Conservation (phyloP, 2,113 vertebrate species). For the Callospermophilus lateralis region DNA sequence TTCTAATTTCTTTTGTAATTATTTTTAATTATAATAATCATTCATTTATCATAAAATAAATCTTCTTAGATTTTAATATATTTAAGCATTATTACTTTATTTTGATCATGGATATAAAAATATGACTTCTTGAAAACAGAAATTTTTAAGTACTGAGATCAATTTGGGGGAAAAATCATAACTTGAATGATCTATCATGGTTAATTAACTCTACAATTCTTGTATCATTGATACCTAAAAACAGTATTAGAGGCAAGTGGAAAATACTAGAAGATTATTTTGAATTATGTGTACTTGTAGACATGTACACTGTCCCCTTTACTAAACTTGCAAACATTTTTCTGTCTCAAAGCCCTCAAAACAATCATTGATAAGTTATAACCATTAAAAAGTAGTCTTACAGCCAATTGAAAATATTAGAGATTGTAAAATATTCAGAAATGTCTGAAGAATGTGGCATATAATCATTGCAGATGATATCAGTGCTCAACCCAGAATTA, state of each 20-base stretch:
- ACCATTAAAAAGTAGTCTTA: neutral
- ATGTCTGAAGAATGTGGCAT: neutral
- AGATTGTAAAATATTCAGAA: neutral
- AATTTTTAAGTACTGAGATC: neutral
- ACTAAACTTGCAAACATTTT: neutral
- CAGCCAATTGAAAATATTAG: neutral
- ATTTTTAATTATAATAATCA: neutral
- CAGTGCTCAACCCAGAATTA: neutral
- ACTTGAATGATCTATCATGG: neutral
- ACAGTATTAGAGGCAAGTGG: neutral
- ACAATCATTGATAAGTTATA: neutral
- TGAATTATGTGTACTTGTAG: neutral
- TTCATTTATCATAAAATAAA: neutral
- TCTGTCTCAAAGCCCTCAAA: neutral
- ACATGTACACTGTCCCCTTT: neutral
- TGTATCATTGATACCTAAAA: neutral
- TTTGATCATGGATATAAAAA: neutral
- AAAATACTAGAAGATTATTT: neutral
- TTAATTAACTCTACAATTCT: neutral
- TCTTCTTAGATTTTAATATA: neutral
- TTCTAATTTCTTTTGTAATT: neutral
- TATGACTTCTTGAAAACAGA: neutral
- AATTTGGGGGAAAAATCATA: neutral
- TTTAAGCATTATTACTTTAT: neutral
- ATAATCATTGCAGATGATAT: neutral